Conservation (phyloP, 2,113 vertebrate genomes). For the Aleadryas rufinucha region DNA sequence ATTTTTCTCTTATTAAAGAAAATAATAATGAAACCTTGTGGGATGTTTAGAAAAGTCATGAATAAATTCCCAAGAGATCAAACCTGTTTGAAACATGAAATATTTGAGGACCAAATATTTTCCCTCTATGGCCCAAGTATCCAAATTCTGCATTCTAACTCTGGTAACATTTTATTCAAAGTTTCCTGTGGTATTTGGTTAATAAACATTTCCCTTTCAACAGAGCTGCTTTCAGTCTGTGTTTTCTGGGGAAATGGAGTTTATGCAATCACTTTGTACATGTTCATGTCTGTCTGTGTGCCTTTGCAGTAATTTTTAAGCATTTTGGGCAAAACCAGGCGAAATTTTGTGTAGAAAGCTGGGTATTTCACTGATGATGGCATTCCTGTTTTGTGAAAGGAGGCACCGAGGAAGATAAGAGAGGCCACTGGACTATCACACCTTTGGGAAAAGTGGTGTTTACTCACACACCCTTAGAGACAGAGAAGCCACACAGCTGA, state of each 20-base stretch:
- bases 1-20: not conserved
- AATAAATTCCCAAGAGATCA: not conserved
- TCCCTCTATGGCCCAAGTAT: not conserved
- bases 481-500: constrained; percentile 19
- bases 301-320: not conserved
- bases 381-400: not conserved
- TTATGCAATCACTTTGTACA: not conserved
- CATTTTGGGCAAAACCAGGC: not conserved
- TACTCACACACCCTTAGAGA: not conserved
- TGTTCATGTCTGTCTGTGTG: not conserved
- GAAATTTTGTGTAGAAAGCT: not conserved
- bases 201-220: not conserved
- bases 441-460: not conserved
- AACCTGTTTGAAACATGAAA: not conserved
- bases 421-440: not conserved
- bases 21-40: not conserved
- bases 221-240: constrained; percentile 17
- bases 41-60: not conserved
- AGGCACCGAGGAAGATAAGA: not conserved
- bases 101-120: not conserved
- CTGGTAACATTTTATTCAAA: not conserved
- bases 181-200: constrained; percentile 39
- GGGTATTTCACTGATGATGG: not conserved
- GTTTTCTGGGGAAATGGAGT: constrained; percentile 44
- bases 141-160: not conserved